These are phyloP conservation scores for Micromussa lordhowensis DNA, from an alignment of 92 coral and sea anemone species.

Conservation along the genomic window DNA sequence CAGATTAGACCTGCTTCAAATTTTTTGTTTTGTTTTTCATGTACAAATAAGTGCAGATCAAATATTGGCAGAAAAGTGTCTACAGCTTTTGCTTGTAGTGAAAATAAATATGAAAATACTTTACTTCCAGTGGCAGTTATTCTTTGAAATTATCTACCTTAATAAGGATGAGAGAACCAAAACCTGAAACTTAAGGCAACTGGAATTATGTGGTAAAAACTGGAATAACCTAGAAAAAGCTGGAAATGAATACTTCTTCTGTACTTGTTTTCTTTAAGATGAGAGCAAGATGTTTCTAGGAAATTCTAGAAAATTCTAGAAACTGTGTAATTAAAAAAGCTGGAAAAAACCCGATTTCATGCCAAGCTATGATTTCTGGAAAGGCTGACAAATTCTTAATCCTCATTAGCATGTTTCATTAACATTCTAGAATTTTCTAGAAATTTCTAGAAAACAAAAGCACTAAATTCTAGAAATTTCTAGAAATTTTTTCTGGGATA, in stretches of 20 bases:
- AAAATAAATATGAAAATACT: slow-evolving; percentile 14
- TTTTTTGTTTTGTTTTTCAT: too few relatives aligned
- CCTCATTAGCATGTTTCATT: slow-evolving; percentile 19
- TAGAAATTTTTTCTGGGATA: slow-evolving; percentile 8
- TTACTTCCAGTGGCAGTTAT: not conserved
- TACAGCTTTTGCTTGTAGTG: not conserved
- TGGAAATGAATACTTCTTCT: not conserved
- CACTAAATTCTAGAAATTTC: slow-evolving; percentile 31
- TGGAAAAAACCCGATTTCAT: slow-evolving; percentile 18
- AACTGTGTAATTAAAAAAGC: not conserved
- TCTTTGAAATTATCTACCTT: too few relatives aligned
- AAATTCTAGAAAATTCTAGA: not conserved
- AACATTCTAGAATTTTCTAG: too few relatives aligned
- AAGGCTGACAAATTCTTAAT: slow-evolving; percentile 5
- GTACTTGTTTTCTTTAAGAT: not conserved
- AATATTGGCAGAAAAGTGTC: not conserved
- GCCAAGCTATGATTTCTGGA: slow-evolving; percentile 16
- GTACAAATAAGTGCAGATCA: not conserved
- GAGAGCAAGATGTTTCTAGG: not conserved
- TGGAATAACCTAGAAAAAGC: slow-evolving; percentile 12
- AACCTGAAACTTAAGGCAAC: not conserved
- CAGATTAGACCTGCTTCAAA: too few relatives aligned
- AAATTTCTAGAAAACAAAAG: too few relatives aligned
- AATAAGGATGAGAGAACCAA: not conserved
- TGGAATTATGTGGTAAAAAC: not conserved